These are phyloP conservation scores for Eufriesea mexicana DNA, from an alignment of 1,140 invertebrate species.

Conservation along the genomic window DNA sequence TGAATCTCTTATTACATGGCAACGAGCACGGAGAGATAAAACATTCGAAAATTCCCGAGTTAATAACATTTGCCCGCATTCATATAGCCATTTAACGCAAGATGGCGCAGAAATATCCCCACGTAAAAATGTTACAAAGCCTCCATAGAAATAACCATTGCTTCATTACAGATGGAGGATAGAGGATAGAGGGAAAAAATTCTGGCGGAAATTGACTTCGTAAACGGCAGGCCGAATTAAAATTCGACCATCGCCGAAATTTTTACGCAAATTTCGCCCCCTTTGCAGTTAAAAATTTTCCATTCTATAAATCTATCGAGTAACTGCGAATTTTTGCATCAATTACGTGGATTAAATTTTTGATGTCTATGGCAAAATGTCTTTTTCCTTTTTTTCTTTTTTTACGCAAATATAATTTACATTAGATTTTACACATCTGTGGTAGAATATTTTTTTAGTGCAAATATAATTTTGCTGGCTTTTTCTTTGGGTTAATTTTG, in stretches of 20 bases:
- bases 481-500: too few species aligned
- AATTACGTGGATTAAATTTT: neutral
- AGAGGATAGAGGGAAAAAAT: neutral
- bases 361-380: neutral
- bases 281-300: neutral
- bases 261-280: neutral
- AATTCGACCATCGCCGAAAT: conserved; percentile 4
- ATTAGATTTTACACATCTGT: too few species aligned
- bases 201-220: conserved; percentile 1
- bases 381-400: too few species aligned
- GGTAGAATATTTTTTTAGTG: too few species aligned
- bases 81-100: neutral
- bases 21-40: neutral
- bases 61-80: conserved; percentile 19
- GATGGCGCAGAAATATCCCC: neutral
- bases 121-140: neutral
- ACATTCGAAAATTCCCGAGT: conserved; percentile 17
- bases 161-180: neutral
- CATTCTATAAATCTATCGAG: too few species aligned
- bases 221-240: conserved; percentile 13
- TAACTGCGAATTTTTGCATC: conserved; percentile 1
- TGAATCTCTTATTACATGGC: conserved; percentile 9
- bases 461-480: too few species aligned
- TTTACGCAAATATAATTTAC: too few species aligned
- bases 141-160: neutral